These are phyloP conservation scores for Diachasmimorpha longicaudata DNA, from an alignment of 1,140 invertebrate genomes.

Conservation along the genomic window DNA sequence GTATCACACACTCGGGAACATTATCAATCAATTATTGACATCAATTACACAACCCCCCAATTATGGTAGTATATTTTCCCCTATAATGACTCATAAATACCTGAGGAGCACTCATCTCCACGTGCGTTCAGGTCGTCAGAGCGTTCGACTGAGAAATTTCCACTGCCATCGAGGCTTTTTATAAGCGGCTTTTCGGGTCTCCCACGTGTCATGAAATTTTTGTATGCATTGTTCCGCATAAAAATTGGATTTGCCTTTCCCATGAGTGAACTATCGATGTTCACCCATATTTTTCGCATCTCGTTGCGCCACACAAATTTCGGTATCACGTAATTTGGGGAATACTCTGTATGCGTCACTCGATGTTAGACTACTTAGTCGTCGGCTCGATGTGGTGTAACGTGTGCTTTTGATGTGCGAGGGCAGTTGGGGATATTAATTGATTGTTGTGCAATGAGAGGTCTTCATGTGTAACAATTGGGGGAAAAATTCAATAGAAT, in stretches of 20 bases:
- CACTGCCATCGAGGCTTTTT: neutral
- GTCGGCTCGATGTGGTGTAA: neutral
- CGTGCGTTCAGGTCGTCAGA: neutral
- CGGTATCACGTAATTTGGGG: neutral
- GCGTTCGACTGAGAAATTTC: neutral
- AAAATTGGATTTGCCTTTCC: neutral
- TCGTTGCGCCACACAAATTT: neutral
- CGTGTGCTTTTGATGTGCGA: neutral
- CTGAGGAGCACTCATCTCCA: neutral
- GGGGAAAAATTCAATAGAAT: neutral
- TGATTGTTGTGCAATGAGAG: neutral
- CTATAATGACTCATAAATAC: neutral
- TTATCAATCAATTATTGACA: too few species aligned
- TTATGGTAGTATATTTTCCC: neutral
- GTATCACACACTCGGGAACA: too few species aligned
- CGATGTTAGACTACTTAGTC: neutral
- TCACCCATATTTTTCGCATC: neutral
- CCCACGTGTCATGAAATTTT: neutral
- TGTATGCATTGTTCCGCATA: neutral
- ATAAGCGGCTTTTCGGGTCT: neutral
- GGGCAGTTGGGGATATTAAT: neutral
- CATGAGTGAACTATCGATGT: neutral
- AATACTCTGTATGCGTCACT: neutral
- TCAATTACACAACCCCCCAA: too few species aligned
- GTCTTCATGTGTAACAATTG: neutral